Evolutionary conservation across 2,797 vertebrate genomes (phyloP).

Genomic region (Trachurus trachurus): DNA sequence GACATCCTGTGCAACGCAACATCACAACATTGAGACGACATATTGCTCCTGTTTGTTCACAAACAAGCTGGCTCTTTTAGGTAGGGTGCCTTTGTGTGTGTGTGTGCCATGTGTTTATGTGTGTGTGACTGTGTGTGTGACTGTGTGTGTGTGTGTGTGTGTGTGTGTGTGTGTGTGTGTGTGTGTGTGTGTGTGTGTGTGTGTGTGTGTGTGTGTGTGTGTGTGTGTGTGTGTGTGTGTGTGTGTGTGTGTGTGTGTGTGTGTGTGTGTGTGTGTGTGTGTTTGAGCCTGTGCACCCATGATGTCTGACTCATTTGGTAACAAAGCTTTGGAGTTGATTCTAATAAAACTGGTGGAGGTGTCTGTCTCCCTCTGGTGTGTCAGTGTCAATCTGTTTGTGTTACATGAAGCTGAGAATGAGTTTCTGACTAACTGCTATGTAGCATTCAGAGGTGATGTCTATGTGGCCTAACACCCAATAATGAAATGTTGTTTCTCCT

Average conservation of each 20-base stretch:
- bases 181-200: no score
- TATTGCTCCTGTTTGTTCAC: slow-evolving; percentile 28
- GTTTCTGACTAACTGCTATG: background rate
- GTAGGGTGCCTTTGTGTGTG: slow-evolving; percentile 22
- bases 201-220: no score
- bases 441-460: background rate
- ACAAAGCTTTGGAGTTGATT: slow-evolving; percentile 50
- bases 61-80: slow-evolving; percentile 27
- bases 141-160: no score
- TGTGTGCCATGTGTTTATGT: no score
- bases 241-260: slow-evolving; percentile 6
- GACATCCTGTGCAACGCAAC: slow-evolving; percentile 20
- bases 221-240: no score
- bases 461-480: background rate
- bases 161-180: no score
- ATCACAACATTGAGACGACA: slow-evolving; percentile 33
- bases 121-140: no score
- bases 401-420: slow-evolving; percentile 1
- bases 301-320: slow-evolving; percentile 52
- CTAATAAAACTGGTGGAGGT: slow-evolving; percentile 33
- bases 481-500: background rate
- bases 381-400: slow-evolving; percentile 7
- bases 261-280: slow-evolving; percentile 15
- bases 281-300: slow-evolving; percentile 32
- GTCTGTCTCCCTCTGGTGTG: slow-evolving; percentile 44